phyloP scores from a whole-genome alignment of 2,888 invertebrate genomes.

The Lycia hirtaria region DNA sequence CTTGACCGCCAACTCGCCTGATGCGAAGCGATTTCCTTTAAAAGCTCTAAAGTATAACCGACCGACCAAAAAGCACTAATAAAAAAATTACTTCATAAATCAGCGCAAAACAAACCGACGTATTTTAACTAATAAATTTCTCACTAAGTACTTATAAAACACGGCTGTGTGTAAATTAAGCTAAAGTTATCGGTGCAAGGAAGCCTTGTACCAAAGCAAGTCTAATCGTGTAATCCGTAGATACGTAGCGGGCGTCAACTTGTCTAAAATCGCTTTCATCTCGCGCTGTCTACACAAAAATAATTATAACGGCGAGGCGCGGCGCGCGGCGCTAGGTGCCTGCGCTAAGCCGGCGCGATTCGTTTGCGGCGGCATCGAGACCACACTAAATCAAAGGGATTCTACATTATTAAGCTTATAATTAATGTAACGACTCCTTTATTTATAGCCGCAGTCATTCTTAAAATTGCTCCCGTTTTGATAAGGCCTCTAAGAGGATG shows the following conservation, averaged over 20 bases:
- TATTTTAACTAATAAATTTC: slow-evolving; percentile 13
- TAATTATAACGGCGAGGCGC: slow-evolving; percentile 75
- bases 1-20: no score
- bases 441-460: slow-evolving; percentile 82
- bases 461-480: slow-evolving; percentile 81
- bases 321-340: slow-evolving; percentile 71
- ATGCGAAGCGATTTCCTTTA: no score
- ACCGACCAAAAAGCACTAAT: no score
- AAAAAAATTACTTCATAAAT: slow-evolving; percentile 2
- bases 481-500: slow-evolving; percentile 71
- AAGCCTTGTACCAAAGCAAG: slow-evolving; percentile 42
- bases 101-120: neutral
- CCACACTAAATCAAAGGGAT: slow-evolving; percentile 85
- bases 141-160: slow-evolving; percentile 17
- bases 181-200: slow-evolving; percentile 27
- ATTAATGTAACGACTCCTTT: slow-evolving; percentile 83
- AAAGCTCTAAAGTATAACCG: neutral
- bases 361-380: slow-evolving; percentile 82
- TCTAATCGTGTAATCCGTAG: slow-evolving; percentile 71
- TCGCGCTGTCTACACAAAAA: slow-evolving; percentile 76
- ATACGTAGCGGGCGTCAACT: slow-evolving; percentile 71
- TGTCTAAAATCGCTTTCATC: slow-evolving; percentile 81
- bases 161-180: slow-evolving; percentile 27
- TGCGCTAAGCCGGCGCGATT: slow-evolving; percentile 82
- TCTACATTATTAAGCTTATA: slow-evolving; percentile 84